Evolutionary conservation across 2,888 invertebrate species (phyloP), one percentile per base, ranked within the genome.

Genomic region (Thereva nobilitata): DNA sequence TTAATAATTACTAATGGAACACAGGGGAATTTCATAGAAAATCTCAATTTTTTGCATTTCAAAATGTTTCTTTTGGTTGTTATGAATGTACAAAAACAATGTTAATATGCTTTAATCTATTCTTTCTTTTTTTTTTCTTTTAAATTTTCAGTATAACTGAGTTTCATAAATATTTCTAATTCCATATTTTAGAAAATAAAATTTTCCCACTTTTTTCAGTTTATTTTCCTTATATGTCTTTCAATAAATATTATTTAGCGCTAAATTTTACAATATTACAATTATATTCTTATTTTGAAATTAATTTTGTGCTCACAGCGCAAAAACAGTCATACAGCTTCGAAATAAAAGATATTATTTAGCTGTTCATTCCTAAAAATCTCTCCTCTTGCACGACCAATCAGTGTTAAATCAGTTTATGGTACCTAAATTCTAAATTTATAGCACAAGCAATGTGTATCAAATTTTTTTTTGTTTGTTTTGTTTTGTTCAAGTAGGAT

Each of bases 221-320:
- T 50, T 50, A 61, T 61, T 61, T 61, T 23, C 23, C 61, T 61
- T 50, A 61, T 61, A 61, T 61, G 61, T 61, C 61, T 61, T 61
- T 61, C 61, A 61, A 61, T 61, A 61, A 61, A 61, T 61, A 61
- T 61, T 61, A 61, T 50, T 61, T 61, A 50, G 50, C 40, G 50
- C 41, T 50, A 50, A 61, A 61, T 61, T 50, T 61, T 61, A 61
- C 61, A 61, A 61, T 61, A 61, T 50, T 50, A 61, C 50, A 61
- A 61, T 61, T 61, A 61, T 49, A 65, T 55, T 66, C 56, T 66
- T 54, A 50, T 66, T 49, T 55, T 66, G 66, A 66, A 66, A 57
- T 66, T 57, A 52, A 57, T 67, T 61, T 67, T 67, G 66, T 67
- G 66, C 66, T 67, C 66, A 67, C 66, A 67, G 66, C 66, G 66